Base-by-base conservation (phyloP, 2,113 vertebrate species). In the Hyaena hyaena region DNA sequence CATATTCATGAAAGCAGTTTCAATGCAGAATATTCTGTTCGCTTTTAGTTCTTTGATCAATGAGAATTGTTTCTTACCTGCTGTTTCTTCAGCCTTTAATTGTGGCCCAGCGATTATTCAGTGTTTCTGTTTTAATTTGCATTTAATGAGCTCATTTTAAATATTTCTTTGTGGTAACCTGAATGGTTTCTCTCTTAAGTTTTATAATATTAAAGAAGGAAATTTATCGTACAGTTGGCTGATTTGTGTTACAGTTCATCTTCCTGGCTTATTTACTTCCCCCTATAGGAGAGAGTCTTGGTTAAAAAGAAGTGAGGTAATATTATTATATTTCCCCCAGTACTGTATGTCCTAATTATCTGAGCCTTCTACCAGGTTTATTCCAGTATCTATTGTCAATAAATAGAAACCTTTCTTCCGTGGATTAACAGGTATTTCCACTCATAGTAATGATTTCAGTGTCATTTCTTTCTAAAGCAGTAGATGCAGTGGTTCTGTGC, bases 21-120 rank as follows among this genome's bases (percentile, higher is more conserved):
- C 92, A 89, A 53, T 90, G 84, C 76, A 96, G 86, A 97, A 91
- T 94, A 79, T 95, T 97, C 92, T 94, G 89, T 90, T 88, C 71
- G 83, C 74, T 97, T 93, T 97, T 90, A 58, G 85, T 87, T 83
- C 92, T 98, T 98, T 98, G 98, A 98, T 98, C 98, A 97, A 69
- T 97, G 96, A 66, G 96, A 98, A 96, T 96, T 97, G 95, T 97
- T 97, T 98, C 96, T 97, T 97, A 98, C 98, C 97, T 98, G 96
- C 96, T 97, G 94, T 96, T 98, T 96, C 71, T 97, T 93, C 79
- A 94, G 88, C 69, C 93, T 97, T 97, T 98, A 98, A 97, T 98
- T 97, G 96, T 97, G 93, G 96, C 89, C 96, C 88, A 65, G 81
- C 94, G 74, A 94, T 98, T 97, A 96, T 95, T 98, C 88, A 96